Percentiles rank a stretch among this genome's conserved stretches.
Evolutionary conservation across 1,140 invertebrate genomes (phyloP).

Genomic region (Orchesella cincta): DNA sequence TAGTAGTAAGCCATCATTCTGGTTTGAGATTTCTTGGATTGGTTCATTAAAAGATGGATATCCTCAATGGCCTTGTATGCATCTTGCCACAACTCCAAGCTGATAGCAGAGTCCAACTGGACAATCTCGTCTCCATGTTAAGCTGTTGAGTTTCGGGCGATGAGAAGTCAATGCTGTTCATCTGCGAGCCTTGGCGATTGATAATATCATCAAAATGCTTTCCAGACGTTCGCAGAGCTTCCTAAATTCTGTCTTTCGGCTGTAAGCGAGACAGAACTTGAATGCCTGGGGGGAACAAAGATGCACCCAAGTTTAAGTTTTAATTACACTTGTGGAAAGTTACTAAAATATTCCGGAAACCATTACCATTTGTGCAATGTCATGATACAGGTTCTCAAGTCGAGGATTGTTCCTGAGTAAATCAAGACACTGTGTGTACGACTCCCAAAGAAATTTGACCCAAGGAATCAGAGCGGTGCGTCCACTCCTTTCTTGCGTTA

Average conservation of each 20-base stretch:
- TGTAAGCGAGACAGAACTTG: constrained; percentile 96
- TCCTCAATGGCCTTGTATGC: constrained; percentile 98
- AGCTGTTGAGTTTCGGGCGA: constrained; percentile 93
- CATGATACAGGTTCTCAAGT: constrained; percentile 93
- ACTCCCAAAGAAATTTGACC: constrained; percentile 99
- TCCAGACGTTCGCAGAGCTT: constrained; percentile 95
- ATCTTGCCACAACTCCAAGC: constrained; percentile 99
- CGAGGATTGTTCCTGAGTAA: constrained; percentile 90
- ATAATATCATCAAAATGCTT: constrained; percentile 94
- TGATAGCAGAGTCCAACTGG: constrained; percentile 92
- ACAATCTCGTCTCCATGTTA: constrained; percentile 93
- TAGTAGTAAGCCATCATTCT: constrained; percentile 98
- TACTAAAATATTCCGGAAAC: background rate
- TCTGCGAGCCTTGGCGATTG: constrained; percentile 73
- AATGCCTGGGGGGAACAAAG: constrained; percentile 69
- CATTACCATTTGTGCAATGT: constrained; percentile 85
- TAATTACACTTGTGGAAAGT: background rate
- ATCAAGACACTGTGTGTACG: constrained; percentile 97
- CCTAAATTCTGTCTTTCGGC: constrained; percentile 96
- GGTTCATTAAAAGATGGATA: constrained; percentile 92
- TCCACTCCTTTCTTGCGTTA: constrained; percentile 96
- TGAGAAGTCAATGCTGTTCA: constrained; percentile 84
- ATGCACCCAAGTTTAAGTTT: constrained; percentile 17
- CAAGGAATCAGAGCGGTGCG: constrained; percentile 95
- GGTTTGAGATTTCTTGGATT: constrained; percentile 93